phyloP scores from a whole-genome alignment of 1,140 invertebrate genomes.

The Macrosteles quadrilineatus region DNA sequence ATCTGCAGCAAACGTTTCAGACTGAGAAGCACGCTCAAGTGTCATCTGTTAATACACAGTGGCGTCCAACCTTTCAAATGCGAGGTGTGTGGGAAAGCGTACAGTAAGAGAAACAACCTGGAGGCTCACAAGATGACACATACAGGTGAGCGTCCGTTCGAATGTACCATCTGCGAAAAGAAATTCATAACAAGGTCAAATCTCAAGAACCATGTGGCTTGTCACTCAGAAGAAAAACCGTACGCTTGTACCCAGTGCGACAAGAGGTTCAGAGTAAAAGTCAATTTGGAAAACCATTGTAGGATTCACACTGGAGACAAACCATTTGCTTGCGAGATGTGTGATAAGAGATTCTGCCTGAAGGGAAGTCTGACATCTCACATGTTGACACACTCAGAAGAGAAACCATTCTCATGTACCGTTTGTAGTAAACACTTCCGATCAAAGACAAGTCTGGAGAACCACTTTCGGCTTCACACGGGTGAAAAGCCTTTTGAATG shows the following conservation, averaged over 20 bases:
- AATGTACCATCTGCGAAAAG: slow-evolving; percentile 48
- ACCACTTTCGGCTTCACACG: slow-evolving; percentile 58
- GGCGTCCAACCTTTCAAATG: slow-evolving; percentile 99
- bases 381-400: slow-evolving; percentile 61
- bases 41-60: slow-evolving; percentile 35
- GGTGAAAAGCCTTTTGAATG: slow-evolving; percentile 59
- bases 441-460: slow-evolving; percentile 57
- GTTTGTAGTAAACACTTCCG: slow-evolving; percentile 50
- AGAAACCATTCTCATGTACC: slow-evolving; percentile 59
- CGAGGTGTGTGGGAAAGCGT: slow-evolving; percentile 94
- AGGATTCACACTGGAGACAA: slow-evolving; percentile 53
- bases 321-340: slow-evolving; percentile 22
- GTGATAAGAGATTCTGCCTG: slow-evolving; percentile 11
- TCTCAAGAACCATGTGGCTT: slow-evolving; percentile 9
- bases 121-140: slow-evolving; percentile 80
- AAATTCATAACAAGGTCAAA: slow-evolving; percentile 12
- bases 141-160: slow-evolving; percentile 51
- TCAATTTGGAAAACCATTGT: slow-evolving; percentile 4
- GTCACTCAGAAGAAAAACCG: slow-evolving; percentile 45
- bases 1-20: slow-evolving; percentile 59
- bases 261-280: slow-evolving; percentile 47
- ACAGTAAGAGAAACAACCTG: slow-evolving; percentile 97
- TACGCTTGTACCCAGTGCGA: slow-evolving; percentile 53
- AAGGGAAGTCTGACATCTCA: slow-evolving; percentile 50
- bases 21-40: slow-evolving; percentile 30